These are phyloP conservation scores for Caranx ignobilis DNA, from an alignment of 2,113 vertebrate species.

Conservation along the genomic window DNA sequence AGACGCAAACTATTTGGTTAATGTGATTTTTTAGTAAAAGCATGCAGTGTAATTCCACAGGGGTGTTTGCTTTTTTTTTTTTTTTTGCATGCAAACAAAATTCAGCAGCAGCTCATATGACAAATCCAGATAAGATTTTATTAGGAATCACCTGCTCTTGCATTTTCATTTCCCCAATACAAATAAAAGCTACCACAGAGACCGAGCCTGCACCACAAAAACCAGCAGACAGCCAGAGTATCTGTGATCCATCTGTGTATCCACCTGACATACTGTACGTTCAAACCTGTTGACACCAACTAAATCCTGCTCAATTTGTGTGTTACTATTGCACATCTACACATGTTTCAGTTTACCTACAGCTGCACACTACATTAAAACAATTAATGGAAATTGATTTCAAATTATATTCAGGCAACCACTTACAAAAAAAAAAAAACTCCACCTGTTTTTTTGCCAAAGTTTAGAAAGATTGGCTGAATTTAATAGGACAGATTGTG, in stretches of 20 bases:
- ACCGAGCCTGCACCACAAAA: slow-evolving; percentile 9
- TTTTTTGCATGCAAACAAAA: slow-evolving; percentile 17
- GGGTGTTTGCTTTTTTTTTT: slow-evolving; percentile 15
- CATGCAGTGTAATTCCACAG: slow-evolving; percentile 20
- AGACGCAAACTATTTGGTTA: slow-evolving; percentile 30
- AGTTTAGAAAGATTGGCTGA: too few relatives aligned
- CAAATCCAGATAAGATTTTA: slow-evolving; percentile 43
- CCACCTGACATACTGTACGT: not conserved
- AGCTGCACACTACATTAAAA: not conserved
- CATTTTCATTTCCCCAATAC: slow-evolving; percentile 47
- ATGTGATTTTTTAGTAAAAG: slow-evolving; percentile 39
- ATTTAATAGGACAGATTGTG: not conserved
- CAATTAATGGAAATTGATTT: too few relatives aligned
- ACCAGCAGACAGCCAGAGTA: not conserved
- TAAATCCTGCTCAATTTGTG: too few relatives aligned
- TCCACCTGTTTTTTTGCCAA: not conserved
- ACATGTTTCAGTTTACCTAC: not conserved
- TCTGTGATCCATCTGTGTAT: not conserved
- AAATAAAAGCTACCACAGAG: slow-evolving; percentile 29
- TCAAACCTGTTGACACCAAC: too few relatives aligned
- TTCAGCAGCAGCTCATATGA: slow-evolving; percentile 36
- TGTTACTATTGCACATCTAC: too few relatives aligned
- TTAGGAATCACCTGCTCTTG: slow-evolving; percentile 41
- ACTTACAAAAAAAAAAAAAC: not conserved
- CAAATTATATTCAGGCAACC: too few relatives aligned